Evolutionary conservation across 2,113 vertebrate genomes (phyloP), one percentile per base, ranked within the genome.

Genomic region (Benitochromis conjunctus): DNA sequence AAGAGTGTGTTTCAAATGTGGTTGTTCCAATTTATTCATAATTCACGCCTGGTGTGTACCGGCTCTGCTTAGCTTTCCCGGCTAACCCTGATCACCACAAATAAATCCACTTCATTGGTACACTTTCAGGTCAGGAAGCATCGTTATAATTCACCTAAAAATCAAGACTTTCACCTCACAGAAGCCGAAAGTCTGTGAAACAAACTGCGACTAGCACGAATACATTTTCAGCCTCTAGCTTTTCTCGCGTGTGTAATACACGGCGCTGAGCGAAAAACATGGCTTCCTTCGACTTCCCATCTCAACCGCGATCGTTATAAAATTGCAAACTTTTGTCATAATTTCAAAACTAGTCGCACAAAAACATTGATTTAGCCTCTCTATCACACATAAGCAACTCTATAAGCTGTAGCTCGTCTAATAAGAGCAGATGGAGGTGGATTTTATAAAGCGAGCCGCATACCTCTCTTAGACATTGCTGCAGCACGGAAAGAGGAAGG

Each of bases 401-500:
- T 24, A 0, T 1, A 64, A 9, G 7, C 9, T 8, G 4, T 7
- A 7, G 1, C 1, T 5, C 7, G 21, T 11, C 1, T 13, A 9
- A 1, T 86, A 84, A 71, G 54, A 18, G 29, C 58, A 13, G 93
- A 95, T 95, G 95, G 85, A 86, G 8, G 3, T 66, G 74, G 94
- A 95, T 95, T 84, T 29, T 1, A 21, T 1, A 11, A n/a, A 24
- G 8, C 3, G 16, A 19, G 1, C 48, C 11, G 83, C 92, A 7
- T 95, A 97, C 96, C 96, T 96, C 96, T 96, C 96, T 97, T 97
- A 85, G 96, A 97, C 96, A 97, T 97, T 3, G 96, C 94, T 88
- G 95, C 94, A 51, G 82, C 13, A 60, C 84, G 88, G 94, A 94
- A 96, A 96, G 94, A 96, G 95, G 91, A 83, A 92, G 95, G 55